Evolutionary conservation across 2,797 vertebrate species (phyloP), one percentile per base, ranked within the genome.

Genomic region (Coranthus polyacanthus): DNA sequence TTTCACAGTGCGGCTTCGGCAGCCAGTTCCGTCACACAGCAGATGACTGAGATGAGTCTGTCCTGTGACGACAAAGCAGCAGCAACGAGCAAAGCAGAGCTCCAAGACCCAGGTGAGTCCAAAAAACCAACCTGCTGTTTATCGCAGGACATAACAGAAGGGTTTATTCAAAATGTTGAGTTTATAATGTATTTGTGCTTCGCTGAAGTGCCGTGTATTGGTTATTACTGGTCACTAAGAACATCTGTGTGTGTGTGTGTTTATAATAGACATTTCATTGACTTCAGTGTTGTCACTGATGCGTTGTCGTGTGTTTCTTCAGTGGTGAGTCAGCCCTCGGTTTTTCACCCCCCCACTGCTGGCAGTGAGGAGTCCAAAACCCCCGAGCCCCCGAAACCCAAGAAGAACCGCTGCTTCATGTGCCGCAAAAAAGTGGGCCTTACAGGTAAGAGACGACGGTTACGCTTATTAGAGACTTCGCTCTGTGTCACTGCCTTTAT

Each of bases 401-500:
- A 95, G 82, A 97, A 95, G 89, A 95, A 95, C 52, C 92, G 96
- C 42, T 97, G 96, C 88, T 95, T 95, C 56, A 95, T 94, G 78
- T 97, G 96, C 79, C 92, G 94, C 72, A 97, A 96, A 85, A 97
- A 96, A 74, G 82, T 97, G 1, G 96, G 96, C 69, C 93, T 96
- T 7, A 96, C 95, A 86, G 95, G 96, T 96, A 49, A 80, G 89
- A 18, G 2, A 2, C n/a, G 0, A 12, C 43, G 4, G n/a, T n/a
- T n/a, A n/a, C n/a, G n/a, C n/a, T n/a, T n/a, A n/a, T n/a, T n/a
- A n/a, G n/a, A n/a, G n/a, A n/a, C n/a, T n/a, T n/a, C n/a, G n/a
- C n/a, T n/a, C n/a, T n/a, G n/a, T n/a, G n/a, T n/a, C n/a, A n/a
- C n/a, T n/a, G n/a, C n/a, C n/a, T n/a, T n/a, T n/a, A n/a, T n/a